Evolutionary conservation across 2,888 invertebrate species (phyloP).

Genomic region (Lissocephala sabroskyi): DNA sequence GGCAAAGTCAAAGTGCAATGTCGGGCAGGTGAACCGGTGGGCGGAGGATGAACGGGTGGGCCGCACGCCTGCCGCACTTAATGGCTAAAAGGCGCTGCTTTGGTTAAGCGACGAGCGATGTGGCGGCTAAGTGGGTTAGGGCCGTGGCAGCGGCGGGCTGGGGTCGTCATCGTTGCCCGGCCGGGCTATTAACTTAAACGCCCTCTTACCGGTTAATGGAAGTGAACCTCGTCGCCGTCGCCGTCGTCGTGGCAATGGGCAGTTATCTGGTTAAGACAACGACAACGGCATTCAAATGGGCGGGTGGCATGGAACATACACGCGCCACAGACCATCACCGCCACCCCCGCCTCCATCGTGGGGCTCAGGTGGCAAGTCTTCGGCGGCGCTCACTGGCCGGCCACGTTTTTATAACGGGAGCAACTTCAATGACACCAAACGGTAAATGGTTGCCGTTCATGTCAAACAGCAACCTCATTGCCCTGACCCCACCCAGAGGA

Average conservation of each 20-base stretch:
- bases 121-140: constrained; percentile 25
- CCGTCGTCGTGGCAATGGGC: constrained; percentile 25
- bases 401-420: constrained; percentile 9
- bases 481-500: not conserved
- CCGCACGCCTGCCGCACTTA: not conserved
- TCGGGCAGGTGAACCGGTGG: constrained; percentile 9
- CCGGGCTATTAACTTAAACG: constrained; percentile 69
- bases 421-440: not conserved
- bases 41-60: not conserved
- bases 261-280: constrained; percentile 60
- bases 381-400: not conserved
- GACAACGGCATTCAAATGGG: constrained; percentile 6
- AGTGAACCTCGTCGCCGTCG: constrained; percentile 49
- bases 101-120: constrained; percentile 9
- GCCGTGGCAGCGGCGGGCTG: constrained; percentile 22
- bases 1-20: constrained; percentile 62
- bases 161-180: constrained; percentile 16
- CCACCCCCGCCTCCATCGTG: too few relatives aligned
- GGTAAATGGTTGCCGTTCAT: constrained; percentile 16
- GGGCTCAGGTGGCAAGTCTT: too few relatives aligned
- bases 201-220: constrained; percentile 69
- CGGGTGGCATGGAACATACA: not conserved
- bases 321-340: too few relatives aligned
- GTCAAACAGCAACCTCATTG: constrained; percentile 25
- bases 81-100: constrained; percentile 1